Percentiles rank a stretch among this genome's conserved stretches.
phyloP scores from a whole-genome alignment of 1,140 invertebrate genomes.

The Antheraea mylitta region DNA sequence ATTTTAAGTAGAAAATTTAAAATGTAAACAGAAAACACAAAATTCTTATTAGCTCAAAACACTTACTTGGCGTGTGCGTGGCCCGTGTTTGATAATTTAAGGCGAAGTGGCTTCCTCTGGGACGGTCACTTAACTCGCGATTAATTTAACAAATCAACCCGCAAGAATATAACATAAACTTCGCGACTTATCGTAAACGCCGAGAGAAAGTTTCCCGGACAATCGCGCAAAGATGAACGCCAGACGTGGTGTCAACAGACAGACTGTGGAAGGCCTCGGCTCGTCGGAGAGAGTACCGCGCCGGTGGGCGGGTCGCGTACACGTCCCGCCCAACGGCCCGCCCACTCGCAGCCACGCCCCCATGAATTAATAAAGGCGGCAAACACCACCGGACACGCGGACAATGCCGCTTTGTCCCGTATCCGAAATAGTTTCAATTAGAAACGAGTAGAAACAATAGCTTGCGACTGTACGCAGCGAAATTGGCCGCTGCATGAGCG shows the following conservation, averaged over 20 bases:
- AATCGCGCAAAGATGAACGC: conserved; percentile 48
- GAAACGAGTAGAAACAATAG: conserved; percentile 69
- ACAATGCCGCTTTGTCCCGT: conserved; percentile 74
- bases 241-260: conserved; percentile 62
- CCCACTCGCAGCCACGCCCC: conserved; percentile 60
- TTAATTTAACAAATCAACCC: conserved; percentile 6
- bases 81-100: conserved; percentile 42
- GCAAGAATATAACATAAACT: not conserved
- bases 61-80: conserved; percentile 69
- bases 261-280: conserved; percentile 50
- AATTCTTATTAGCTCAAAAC: conserved; percentile 7
- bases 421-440: conserved; percentile 78
- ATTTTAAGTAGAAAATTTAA: no score
- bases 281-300: conserved; percentile 45
- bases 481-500: conserved; percentile 64
- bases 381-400: conserved; percentile 75
- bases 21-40: not conserved
- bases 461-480: conserved; percentile 53
- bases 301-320: conserved; percentile 46
- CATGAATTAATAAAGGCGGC: conserved; percentile 76
- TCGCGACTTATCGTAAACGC: conserved; percentile 32
- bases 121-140: conserved; percentile 26
- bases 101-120: conserved; percentile 20
- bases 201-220: conserved; percentile 40
- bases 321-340: conserved; percentile 51